Evolutionary conservation across 2,888 invertebrate species (phyloP).

Genomic region (Acanthosoma haemorrhoidale): DNA sequence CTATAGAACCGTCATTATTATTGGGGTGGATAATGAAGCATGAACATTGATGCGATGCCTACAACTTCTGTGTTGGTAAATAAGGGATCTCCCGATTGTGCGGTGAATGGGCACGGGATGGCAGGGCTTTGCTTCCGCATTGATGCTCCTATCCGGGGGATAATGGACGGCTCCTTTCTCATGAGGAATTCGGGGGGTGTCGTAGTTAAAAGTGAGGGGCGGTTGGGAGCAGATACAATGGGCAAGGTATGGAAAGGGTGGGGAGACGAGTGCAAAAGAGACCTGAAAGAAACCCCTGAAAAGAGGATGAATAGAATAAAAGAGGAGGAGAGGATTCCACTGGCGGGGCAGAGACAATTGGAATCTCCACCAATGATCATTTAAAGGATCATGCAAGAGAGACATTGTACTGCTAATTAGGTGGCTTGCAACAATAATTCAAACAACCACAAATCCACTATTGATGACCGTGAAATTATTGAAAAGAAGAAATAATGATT

Average conservation of each 20-base stretch:
- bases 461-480: no score
- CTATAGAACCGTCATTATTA: no score
- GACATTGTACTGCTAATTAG: conserved; percentile 8
- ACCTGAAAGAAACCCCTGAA: neutral
- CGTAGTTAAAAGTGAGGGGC: conserved; percentile 21
- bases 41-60: neutral
- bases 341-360: neutral
- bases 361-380: neutral
- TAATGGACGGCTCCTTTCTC: conserved; percentile 4
- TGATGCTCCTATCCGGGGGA: conserved; percentile 1
- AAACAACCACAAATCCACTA: no score
- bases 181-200: conserved; percentile 6
- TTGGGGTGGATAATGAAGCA: neutral
- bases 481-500: no score
- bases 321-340: neutral
- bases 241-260: neutral
- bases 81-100: neutral
- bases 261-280: neutral
- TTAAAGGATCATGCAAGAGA: neutral
- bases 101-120: neutral
- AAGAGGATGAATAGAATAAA: conserved; percentile 13
- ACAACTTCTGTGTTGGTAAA: neutral
- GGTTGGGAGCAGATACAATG: conserved; percentile 11
- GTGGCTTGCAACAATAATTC: conserved; percentile 7
- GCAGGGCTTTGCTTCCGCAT: neutral